Base-by-base conservation (phyloP, 1,140 invertebrate genomes). In the Saccostrea cuccullata region DNA sequence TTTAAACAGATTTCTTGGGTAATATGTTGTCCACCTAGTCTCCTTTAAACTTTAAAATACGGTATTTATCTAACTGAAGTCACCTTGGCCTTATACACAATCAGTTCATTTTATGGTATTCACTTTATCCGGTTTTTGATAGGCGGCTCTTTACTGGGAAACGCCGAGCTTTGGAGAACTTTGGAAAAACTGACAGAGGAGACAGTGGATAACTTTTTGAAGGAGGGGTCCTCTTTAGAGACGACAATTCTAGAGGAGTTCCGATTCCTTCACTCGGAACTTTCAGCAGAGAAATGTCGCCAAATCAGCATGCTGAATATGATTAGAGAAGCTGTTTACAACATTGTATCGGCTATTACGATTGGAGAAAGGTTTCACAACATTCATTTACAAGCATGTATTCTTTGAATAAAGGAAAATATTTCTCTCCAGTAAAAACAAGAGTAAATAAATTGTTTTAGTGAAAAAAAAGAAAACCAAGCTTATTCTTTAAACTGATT, bases 291-390 rank as follows among this genome's bases (percentile, higher is more conserved):
- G 13, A 85, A 85, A 85, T 60, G 84, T 64, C 55, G 84, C n/a
- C 84, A 55, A 40, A 36, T 85, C 84, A 85, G 55, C 58, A 58
- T 85, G 55, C n/a, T 36, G 55, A 58, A 17, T 36, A 85, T 85
- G 2, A 30, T 85, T 12, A 55, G n/a, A n/a, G 55, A 85, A 3
- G 55, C 84, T 30, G 84, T 85, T 2, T 85, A 85, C 56, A 85
- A 85, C 84, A 58, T 85, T 64, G 30, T 85, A n/a, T 85, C 84
- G 20, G 55, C 84, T n/a, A 20, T 85, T 55, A 64, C 84, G 13
- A 56, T 85, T 64, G 84, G 84, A 6, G 84, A 85, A 64, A 58
- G 84, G 84, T 85, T 60, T 55, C 13, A 47, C 47, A n/a, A 64
- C 5, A 64, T 64, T 64, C n/a, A 64, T 64, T 64, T 64, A 64